Base-by-base conservation (phyloP, 2,888 invertebrate species). In the Drosophila picticornis region DNA sequence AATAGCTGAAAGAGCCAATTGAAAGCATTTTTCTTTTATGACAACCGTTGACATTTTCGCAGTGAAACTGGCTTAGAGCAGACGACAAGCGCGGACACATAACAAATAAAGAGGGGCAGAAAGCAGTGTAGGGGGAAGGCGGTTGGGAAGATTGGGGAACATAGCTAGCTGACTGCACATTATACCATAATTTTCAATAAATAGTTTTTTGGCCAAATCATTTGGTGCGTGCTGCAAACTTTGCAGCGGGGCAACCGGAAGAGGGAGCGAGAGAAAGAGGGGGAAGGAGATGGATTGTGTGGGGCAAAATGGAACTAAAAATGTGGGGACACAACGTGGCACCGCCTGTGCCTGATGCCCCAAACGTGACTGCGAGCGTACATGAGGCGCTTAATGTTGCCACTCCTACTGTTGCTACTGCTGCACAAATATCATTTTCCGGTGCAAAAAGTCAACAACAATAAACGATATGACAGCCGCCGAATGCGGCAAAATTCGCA, bases 171-270 rank as follows among this genome's bases (percentile, higher is more conserved):
- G 71, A 67, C 61, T 79, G 67, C 72, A 77, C 75, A 80, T 84
- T 84, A 84, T 55, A 84, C 82, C 71, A 84, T 88, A 88, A 88
- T 86, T 86, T 86, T 86, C 87, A 88, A 86, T 86, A 88, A 88
- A 88, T 86, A 88, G 85, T 86, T 86, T 67, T 79, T 71, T 27
- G 65, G 81, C 71, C 73, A 72, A 81, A 88, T 85, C 69, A 88
- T 86, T 88, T 83, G 81, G 75, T 71, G 71, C 77, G 88, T 83
- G 75, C 72, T 65, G 58, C 43, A 69, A 75, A 77, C 73, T 71
- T 81, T 70, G 73, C 56, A 64, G 67, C 72, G 43, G 71, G 56
- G 60, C n/a, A 40, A 40, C n/a, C n/a, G n/a, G 25, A 46, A 16
- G 4, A 2, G n/a, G 10, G 16, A 16, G 19, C 1, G 19, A n/a